Evolutionary conservation across 2,113 vertebrate genomes (phyloP), one percentile per base, ranked within the genome.

Genomic region (Picathartes gymnocephalus): DNA sequence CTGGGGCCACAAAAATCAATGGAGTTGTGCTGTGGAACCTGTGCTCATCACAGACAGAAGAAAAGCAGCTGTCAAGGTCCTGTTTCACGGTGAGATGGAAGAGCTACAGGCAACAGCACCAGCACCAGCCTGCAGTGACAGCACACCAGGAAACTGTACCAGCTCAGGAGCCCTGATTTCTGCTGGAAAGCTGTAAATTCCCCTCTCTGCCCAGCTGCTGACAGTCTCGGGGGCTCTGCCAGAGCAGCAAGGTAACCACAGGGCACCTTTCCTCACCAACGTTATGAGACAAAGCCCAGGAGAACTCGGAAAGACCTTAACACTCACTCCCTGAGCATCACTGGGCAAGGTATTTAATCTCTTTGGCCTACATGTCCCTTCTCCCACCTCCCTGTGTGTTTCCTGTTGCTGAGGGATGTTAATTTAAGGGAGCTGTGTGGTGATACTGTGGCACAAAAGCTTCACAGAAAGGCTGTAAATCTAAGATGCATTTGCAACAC

Each of bases 1-100:
- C 69, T 21, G 1, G 69, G 48, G 82, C 82, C 90, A 94, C 69
- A 61, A 37, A 86, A 95, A 97, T 95, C 95, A 68, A 94, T 96
- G 95, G 60, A 50, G 61, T 31, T 96, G 79, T 78, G 90, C 93
- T 48, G 48, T 71, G 72, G 90, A 90, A 90, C 90, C 86, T 35
- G 23, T 8, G 56, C 87, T 95, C 69, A 74, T 66, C 44, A 50
- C 7, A 0, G 23, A 11, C 42, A 71, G 45, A 35, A 56, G 83
- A 53, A 53, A 70, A 88, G 40, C 72, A 71, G 88, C 90, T 96
- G 92, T 65, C 88, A 88, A 50, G 50, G 66, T 66, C 23, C 25
- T 3, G 3, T 22, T 71, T 45, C 91, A 81, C 69, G 76, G 44
- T 0, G 17, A 76, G 88, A 78, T 39, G 64, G 90, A 86, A 72